Conservation (phyloP, 2,797 vertebrate species). For the Pangasius larnaudii region DNA sequence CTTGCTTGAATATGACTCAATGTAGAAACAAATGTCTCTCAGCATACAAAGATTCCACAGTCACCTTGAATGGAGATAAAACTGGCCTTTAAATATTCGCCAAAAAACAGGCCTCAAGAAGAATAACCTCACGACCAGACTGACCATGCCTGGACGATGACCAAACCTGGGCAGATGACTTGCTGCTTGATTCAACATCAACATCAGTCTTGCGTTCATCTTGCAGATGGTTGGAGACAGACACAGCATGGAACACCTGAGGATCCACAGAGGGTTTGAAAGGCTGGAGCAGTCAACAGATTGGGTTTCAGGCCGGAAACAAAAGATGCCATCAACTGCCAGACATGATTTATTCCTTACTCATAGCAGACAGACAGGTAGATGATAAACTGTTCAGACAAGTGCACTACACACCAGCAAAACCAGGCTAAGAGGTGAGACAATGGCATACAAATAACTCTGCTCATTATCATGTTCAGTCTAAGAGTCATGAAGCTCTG, state of each 20-base stretch:
- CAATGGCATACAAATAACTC: background rate
- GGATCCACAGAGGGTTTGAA: conserved; percentile 4
- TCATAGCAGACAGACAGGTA: conserved; percentile 18
- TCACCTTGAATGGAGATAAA: conserved; percentile 1
- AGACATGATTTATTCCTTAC: conserved; percentile 38
- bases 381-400: conserved; percentile 20
- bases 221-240: conserved; percentile 33
- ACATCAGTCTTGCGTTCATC: background rate
- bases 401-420: background rate
- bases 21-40: background rate
- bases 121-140: background rate
- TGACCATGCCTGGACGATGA: background rate
- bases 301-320: conserved; percentile 29
- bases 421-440: background rate
- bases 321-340: conserved; percentile 19
- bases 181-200: conserved; percentile 18
- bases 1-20: conserved; percentile 31
- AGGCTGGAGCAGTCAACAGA: conserved; percentile 23
- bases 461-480: conserved; percentile 9
- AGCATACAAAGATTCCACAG: conserved; percentile 1
- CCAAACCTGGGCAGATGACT: conserved; percentile 1
- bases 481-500: background rate
- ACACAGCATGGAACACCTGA: conserved; percentile 17
- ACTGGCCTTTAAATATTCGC: background rate
- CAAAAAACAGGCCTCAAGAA: background rate